These are phyloP conservation scores for Apodemia duryi DNA, from an alignment of 2,888 invertebrate species.

Conservation along the genomic window DNA sequence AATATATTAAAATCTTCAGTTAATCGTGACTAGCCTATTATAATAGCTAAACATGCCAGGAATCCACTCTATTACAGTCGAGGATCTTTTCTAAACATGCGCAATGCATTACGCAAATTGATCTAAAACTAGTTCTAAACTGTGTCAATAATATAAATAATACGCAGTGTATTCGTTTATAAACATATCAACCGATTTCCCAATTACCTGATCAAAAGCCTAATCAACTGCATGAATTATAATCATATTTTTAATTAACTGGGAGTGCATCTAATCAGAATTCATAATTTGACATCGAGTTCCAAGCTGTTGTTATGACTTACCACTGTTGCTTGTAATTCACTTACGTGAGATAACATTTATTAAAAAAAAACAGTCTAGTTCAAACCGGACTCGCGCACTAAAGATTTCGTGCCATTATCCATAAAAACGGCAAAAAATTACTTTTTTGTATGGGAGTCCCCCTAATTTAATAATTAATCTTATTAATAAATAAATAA, in stretches of 20 bases:
- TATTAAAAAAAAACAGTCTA: no score
- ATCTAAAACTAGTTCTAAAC: conserved; percentile 15
- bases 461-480: no score
- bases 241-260: not conserved
- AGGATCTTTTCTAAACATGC: conserved; percentile 11
- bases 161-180: conserved; percentile 13
- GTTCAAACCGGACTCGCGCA: no score
- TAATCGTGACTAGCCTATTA: not conserved
- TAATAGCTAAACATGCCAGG: not conserved
- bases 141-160: conserved; percentile 15
- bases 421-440: no score
- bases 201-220: conserved; percentile 6
- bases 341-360: no score
- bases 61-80: conserved; percentile 2
- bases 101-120: conserved; percentile 15
- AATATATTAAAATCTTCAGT: not conserved
- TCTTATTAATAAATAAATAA: no score
- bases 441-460: no score
- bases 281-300: not conserved
- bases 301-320: no score
- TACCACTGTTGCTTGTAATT: no score
- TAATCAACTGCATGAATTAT: conserved; percentile 4
- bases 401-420: no score
- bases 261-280: not conserved
- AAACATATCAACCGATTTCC: conserved; percentile 7